Evolutionary conservation across 2,888 invertebrate genomes (phyloP).

Genomic region (Pheosia gnoma): DNA sequence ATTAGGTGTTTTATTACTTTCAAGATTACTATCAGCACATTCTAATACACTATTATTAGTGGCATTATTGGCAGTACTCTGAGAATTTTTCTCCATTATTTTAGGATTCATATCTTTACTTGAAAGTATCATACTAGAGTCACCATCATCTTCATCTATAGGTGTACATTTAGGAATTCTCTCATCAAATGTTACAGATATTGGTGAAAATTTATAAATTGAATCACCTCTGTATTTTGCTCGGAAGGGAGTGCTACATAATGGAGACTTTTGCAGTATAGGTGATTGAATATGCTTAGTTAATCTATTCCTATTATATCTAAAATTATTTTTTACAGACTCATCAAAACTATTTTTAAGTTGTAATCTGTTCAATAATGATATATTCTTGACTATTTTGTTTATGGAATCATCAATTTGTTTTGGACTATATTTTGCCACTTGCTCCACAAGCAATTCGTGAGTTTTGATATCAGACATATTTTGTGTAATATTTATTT

Average conservation of each 20-base stretch:
- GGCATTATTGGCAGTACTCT: background rate
- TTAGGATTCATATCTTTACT: conserved; percentile 25
- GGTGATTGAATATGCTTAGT: conserved; percentile 49
- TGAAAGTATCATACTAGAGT: conserved; percentile 37
- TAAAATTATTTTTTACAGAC: conserved; percentile 38
- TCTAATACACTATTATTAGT: conserved; percentile 6
- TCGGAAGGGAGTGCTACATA: conserved; percentile 73
- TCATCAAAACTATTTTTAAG: conserved; percentile 34
- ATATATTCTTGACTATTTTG: conserved; percentile 60
- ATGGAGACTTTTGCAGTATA: conserved; percentile 54
- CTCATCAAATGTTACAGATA: conserved; percentile 41
- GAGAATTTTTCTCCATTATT: conserved; percentile 12
- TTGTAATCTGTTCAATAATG: conserved; percentile 51
- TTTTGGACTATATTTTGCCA: conserved; percentile 39
- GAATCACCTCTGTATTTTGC: conserved; percentile 69
- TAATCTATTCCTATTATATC: conserved; percentile 43
- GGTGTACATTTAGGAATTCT: conserved; percentile 42
- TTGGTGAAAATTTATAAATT: conserved; percentile 74
- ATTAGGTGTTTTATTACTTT: background rate
- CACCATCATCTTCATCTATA: conserved; percentile 41
- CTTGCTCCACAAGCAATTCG: conserved; percentile 62
- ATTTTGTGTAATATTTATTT: conserved; percentile 39
- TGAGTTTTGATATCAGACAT: conserved; percentile 60
- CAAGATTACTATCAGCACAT: conserved; percentile 8
- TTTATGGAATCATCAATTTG: conserved; percentile 64